Base-by-base conservation (phyloP, 1,140 invertebrate species). In the Gonatopus flavifemur region DNA sequence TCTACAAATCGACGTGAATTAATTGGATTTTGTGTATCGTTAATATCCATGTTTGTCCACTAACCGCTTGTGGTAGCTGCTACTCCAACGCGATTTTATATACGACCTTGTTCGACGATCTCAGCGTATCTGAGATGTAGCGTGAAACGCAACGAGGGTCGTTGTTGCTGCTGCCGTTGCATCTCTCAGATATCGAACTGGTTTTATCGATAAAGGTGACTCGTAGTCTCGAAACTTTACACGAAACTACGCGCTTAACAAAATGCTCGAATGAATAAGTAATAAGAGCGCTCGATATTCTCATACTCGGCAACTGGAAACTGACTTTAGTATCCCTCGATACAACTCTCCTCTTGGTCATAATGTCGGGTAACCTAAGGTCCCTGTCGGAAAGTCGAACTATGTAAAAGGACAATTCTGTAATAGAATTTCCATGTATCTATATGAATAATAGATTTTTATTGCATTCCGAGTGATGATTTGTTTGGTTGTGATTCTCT, bases 171-270 rank as follows among this genome's bases (percentile, higher is more conserved):
- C 24, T 13, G 25, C 20, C 37, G n/a, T n/a, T n/a, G n/a, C n/a
- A n/a, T n/a, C n/a, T n/a, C n/a, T n/a, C n/a, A n/a, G n/a, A 8
- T 31, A 58, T 58, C 46, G 56, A 59, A 59, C 57, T 55, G 56
- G 51, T 59, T n/a, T 59, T 59, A 59, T 59, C 51, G 51, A 59
- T 55, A 49, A 59, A 47, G 33, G 42, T 16, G 25, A 36, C 49
- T 59, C 30, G 38, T 59, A 53, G 31, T 19, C 35, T 45, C 21
- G 35, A 4, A 2, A 42, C 18, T 47, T 38, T 59, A 47, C 35
- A 36, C 18, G 35, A 15, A 36, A 21, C 13, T 22, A 12, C 19
- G 3, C n/a, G 2, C 10, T 10, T 13, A 38, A 42, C 24, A 12
- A 28, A 57, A 28, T 15, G 18, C n/a, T 4, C 21, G 36, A 46